Evolutionary conservation across 2,113 vertebrate species (phyloP).

Genomic region (Syngnathus floridae): DNA sequence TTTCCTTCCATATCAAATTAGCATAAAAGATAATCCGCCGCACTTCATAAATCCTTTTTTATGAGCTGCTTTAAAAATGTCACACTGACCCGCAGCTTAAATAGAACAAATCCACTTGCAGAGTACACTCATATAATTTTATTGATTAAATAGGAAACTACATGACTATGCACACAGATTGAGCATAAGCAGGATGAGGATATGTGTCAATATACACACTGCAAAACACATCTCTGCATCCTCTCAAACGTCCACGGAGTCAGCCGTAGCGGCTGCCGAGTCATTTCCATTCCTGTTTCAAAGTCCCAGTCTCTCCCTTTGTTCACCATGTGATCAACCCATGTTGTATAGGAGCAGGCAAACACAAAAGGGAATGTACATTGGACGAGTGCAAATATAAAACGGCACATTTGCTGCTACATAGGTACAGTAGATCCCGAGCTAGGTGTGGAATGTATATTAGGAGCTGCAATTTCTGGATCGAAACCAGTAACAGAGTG

Average conservation of each 20-base stretch:
- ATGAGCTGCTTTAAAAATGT: constrained; percentile 1
- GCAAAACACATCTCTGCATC: constrained; percentile 46
- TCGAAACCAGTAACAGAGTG: constrained; percentile 54
- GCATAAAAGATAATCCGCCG: constrained; percentile 2
- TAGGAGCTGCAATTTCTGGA: constrained; percentile 49
- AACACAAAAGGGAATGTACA: constrained; percentile 43
- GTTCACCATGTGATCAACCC: constrained; percentile 31
- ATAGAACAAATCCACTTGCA: constrained; percentile 26
- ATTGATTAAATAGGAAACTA: constrained; percentile 77
- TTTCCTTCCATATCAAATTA: constrained; percentile 3
- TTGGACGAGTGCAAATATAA: constrained; percentile 56
- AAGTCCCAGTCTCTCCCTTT: constrained; percentile 23
- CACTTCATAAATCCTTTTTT: neutral
- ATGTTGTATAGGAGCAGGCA: constrained; percentile 43
- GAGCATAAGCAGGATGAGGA: constrained; percentile 45
- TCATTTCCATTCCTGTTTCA: constrained; percentile 14
- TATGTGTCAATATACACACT: constrained; percentile 39
- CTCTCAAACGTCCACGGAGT: constrained; percentile 31
- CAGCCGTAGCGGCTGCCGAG: constrained; percentile 46
- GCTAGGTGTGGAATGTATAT: constrained; percentile 59
- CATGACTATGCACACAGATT: constrained; percentile 65
- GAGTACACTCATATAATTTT: constrained; percentile 59
- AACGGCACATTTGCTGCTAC: constrained; percentile 67
- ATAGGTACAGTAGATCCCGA: constrained; percentile 53
- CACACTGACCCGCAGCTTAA: neutral